Evolutionary conservation across 2,113 vertebrate species (phyloP).

Genomic region (Tupaia tana): DNA sequence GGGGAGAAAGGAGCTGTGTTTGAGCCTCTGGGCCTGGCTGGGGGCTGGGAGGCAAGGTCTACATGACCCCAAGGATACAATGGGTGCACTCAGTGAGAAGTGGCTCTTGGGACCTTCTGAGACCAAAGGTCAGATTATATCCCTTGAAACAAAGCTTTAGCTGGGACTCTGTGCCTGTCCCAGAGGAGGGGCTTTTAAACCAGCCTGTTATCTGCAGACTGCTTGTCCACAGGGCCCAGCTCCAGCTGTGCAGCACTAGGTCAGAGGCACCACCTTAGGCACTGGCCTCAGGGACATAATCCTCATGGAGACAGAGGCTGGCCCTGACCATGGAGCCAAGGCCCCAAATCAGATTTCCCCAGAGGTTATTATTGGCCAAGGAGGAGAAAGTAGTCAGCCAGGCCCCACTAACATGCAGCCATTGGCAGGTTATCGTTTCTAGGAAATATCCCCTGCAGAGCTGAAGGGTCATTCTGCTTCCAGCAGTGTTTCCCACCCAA

Average conservation of each 20-base stretch:
- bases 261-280: background rate
- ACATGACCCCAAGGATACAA: background rate
- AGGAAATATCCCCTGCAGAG: background rate
- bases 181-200: background rate
- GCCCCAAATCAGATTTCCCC: background rate
- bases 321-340: background rate
- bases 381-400: constrained; percentile 38
- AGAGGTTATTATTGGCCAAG: constrained; percentile 45
- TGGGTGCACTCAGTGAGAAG: constrained; percentile 22
- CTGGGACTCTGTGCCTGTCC: background rate
- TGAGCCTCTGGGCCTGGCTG: background rate
- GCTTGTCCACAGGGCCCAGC: background rate
- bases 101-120: background rate
- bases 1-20: constrained; percentile 29
- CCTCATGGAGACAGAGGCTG: background rate
- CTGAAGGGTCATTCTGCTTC: background rate
- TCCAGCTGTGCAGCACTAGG: background rate
- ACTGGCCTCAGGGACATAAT: background rate
- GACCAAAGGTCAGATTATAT: constrained; percentile 37
- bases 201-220: background rate
- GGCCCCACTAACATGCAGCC: constrained; percentile 26
- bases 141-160: constrained; percentile 30
- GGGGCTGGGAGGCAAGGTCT: background rate
- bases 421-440: background rate
- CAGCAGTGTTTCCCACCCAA: background rate